Base-by-base conservation (phyloP, 2,113 vertebrate species). In the Donacobius atricapilla region DNA sequence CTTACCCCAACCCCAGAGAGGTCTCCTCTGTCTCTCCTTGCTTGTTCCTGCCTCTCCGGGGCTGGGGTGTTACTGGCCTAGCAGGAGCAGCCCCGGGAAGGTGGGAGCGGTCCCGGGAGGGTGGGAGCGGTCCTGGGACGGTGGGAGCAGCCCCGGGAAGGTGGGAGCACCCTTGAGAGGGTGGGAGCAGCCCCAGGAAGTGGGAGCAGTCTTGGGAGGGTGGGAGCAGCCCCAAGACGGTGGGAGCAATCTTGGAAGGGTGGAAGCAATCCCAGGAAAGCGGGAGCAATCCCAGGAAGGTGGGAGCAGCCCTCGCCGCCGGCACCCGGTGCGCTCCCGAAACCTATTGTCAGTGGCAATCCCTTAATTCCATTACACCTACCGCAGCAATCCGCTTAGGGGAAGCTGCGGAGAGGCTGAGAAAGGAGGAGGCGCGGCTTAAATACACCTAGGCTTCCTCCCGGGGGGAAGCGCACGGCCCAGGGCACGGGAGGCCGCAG, bases 351-450 rank as follows among this genome's bases (percentile, higher is more conserved):
- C 60, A 15, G 24, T 1, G 17, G 12, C 73, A 81, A 92, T 87
- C 95, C 89, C 45, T 84, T 96, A 93, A 96, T 92, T 39, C 85
- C 37, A 92, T 95, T 90, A 95, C 91, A 95, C 78, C 95, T 72
- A 42, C 93, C 82, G 1, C 72, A 5, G 4, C 78, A 96, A 96
- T 93, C 95, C 82, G 47, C 85, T 95, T 92, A 92, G 57, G 19
- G 27, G 85, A 69, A 88, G 79, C 79, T 16, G 1, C 56, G 16
- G 4, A 44, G 90, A 30, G 1, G 31, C 68, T n/a, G 57, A 63
- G 27, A 40, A n/a, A 42, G 63, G 72, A 53, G 6, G 6, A 58
- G 53, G 21, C 28, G 42, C 3, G 2, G 3, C 7, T 87, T 80
- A 83, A 80, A 77, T 10, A 87, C 85, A 72, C 82, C 90, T 40